phyloP scores from a whole-genome alignment of 2,113 vertebrate genomes.

The Neogobius melanostomus region DNA sequence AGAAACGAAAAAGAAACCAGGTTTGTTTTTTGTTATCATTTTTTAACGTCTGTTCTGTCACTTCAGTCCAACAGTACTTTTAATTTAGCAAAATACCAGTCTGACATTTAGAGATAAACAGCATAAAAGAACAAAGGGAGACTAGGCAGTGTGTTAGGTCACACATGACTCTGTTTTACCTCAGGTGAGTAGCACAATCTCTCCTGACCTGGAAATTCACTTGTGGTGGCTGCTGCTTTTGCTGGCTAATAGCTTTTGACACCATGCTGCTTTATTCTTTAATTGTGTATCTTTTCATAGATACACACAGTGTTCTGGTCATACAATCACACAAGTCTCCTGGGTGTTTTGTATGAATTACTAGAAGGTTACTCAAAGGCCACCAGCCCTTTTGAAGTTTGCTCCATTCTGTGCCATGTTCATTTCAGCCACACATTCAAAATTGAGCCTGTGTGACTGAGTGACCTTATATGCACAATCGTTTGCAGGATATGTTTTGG shows the following conservation, averaged over 20 bases:
- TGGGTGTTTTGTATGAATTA: constrained; percentile 31
- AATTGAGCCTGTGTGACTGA: not conserved
- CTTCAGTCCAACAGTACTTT: not conserved
- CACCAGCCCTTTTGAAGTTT: constrained; percentile 42
- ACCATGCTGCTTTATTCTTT: constrained; percentile 35
- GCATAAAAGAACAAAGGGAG: constrained; percentile 2
- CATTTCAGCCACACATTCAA: constrained; percentile 14
- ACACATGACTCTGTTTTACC: constrained; percentile 6
- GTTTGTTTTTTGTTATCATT: constrained; percentile 60
- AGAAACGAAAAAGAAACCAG: constrained; percentile 90
- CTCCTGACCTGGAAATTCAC: constrained; percentile 46
- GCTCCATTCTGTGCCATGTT: constrained; percentile 23
- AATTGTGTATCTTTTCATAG: constrained; percentile 1
- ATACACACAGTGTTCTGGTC: constrained; percentile 3
- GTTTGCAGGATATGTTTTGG: not conserved
- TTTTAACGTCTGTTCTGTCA: not conserved
- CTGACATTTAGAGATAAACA: not conserved
- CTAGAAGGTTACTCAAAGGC: constrained; percentile 57
- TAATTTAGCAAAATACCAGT: not conserved
- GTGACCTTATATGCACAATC: not conserved
- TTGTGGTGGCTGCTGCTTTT: constrained; percentile 29
- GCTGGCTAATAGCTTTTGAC: constrained; percentile 30
- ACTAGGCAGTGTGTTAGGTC: not conserved
- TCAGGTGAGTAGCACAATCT: constrained; percentile 22
- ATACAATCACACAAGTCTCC: not conserved